Evolutionary conservation across 1,140 invertebrate species (phyloP).

Genomic region (Choristoneura fumiferana): DNA sequence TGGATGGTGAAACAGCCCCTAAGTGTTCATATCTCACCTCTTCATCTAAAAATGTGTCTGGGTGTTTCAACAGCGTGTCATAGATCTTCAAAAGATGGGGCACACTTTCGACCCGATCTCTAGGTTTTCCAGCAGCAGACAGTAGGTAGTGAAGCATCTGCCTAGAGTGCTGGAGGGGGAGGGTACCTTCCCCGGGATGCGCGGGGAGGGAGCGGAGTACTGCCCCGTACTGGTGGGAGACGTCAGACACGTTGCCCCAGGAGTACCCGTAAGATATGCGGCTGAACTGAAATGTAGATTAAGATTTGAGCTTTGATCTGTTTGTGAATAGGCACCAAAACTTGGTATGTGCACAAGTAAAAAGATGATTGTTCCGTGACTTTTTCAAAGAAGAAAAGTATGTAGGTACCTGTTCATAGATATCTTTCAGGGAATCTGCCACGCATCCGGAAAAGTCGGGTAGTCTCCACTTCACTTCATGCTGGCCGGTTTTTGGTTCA

Average conservation of each 20-base stretch:
- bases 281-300: slow-evolving; percentile 80
- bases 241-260: slow-evolving; percentile 73
- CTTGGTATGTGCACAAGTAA: background rate
- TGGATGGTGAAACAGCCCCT: background rate
- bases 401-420: slow-evolving; percentile 81
- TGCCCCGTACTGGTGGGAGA: slow-evolving; percentile 74
- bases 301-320: too few relatives aligned
- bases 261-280: slow-evolving; percentile 83
- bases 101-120: slow-evolving; percentile 46
- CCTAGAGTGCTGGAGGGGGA: slow-evolving; percentile 50
- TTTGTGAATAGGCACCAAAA: too few relatives aligned
- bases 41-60: slow-evolving; percentile 68
- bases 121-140: slow-evolving; percentile 48
- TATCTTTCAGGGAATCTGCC: slow-evolving; percentile 81
- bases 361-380: too few relatives aligned
- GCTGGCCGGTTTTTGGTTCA: slow-evolving; percentile 68
- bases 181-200: slow-evolving; percentile 79
- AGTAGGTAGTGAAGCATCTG: slow-evolving; percentile 59
- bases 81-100: slow-evolving; percentile 59
- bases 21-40: slow-evolving; percentile 37
- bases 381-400: too few relatives aligned
- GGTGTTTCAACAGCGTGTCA: slow-evolving; percentile 60
- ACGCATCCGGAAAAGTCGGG: slow-evolving; percentile 88
- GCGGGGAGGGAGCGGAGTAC: slow-evolving; percentile 72
- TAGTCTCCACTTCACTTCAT: slow-evolving; percentile 83